Conservation (phyloP, 2,113 vertebrate species). For the Deroptyus accipitrinus region DNA sequence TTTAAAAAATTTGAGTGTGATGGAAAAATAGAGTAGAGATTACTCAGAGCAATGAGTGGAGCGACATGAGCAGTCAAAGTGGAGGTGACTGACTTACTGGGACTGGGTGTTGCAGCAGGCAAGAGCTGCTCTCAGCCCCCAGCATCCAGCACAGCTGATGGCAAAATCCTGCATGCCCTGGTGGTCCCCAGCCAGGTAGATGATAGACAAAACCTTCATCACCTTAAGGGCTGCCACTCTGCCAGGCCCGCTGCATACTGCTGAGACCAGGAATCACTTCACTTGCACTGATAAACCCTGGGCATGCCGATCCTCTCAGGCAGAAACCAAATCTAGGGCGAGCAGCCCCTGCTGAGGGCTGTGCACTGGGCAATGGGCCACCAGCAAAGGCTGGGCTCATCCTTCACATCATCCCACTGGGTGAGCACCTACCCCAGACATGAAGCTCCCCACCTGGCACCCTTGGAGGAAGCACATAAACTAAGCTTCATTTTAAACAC, state of each 20-base stretch:
- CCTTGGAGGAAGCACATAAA: not conserved
- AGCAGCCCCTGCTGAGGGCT: not conserved
- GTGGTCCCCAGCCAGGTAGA: not conserved
- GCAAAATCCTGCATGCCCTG: not conserved
- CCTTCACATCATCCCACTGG: not conserved
- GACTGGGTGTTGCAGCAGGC: not conserved
- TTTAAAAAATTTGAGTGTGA: not conserved
- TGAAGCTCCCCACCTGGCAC: fast-evolving
- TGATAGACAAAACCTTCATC: fast-evolving
- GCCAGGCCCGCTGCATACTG: fast-evolving
- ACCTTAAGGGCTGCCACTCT: not conserved
- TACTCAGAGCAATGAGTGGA: not conserved
- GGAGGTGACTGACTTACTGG: not conserved
- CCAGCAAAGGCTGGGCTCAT: not conserved
- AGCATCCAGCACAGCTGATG: not conserved
- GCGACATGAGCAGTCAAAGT: fast-evolving
- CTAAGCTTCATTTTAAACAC: not conserved
- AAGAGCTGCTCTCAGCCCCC: not conserved
- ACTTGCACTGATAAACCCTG: fast-evolving
- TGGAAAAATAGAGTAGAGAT: not conserved
- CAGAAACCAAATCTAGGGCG: not conserved
- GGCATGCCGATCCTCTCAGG: fast-evolving
- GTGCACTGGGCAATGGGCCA: fast-evolving
- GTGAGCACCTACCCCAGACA: not conserved
- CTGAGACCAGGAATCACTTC: not conserved